phyloP scores from a whole-genome alignment of 2,888 invertebrate genomes.

The Rambutsinella grinnellia region DNA sequence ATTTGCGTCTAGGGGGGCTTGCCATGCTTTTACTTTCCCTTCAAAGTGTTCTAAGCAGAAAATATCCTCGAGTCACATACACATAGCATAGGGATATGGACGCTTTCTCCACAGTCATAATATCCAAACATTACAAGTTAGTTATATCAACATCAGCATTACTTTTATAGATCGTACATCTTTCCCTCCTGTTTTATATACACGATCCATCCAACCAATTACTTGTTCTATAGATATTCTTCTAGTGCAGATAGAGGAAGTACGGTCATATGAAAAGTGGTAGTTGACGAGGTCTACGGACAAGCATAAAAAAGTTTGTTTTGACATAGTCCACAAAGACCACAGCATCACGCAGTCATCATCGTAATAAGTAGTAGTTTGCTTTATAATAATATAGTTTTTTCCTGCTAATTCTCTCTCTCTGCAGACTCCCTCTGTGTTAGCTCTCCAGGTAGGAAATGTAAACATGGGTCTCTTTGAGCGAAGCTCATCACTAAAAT shows the following conservation, averaged over 20 bases:
- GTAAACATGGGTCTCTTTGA: not conserved
- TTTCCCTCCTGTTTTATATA: not conserved
- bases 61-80: too few species aligned
- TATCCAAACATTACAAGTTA: not conserved
- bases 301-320: not conserved
- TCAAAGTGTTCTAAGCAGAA: too few species aligned
- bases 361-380: not conserved
- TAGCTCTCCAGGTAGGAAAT: not conserved
- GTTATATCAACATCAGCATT: not conserved
- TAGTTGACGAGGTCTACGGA: too few species aligned
- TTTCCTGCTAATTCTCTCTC: not conserved
- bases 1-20: conserved; percentile 27
- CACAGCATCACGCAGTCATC: not conserved
- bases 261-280: too few species aligned
- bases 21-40: not conserved
- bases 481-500: not conserved
- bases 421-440: not conserved
- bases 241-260: too few species aligned
- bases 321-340: not conserved
- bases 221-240: too few species aligned
- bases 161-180: not conserved
- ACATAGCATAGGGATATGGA: not conserved
- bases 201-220: not conserved
- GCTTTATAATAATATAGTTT: not conserved
- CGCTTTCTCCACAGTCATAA: not conserved